Evolutionary conservation across 2,797 vertebrate genomes (phyloP).

Genomic region (Chaenodraco wilsoni): DNA sequence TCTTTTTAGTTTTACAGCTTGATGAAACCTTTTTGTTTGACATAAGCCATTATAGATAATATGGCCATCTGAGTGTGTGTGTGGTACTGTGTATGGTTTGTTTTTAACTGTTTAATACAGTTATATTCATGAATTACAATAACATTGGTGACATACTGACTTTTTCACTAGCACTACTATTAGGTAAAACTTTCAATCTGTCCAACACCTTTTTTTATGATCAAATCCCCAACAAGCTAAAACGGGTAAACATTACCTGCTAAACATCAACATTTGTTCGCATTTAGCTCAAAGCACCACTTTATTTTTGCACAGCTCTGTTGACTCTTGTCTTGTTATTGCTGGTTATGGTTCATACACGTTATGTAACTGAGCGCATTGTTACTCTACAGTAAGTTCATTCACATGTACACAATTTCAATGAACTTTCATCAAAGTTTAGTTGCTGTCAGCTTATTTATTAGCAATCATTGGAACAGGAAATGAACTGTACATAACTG

Average conservation of each 20-base stretch:
- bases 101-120: too few species aligned
- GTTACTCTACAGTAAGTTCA: neutral
- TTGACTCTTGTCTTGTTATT: neutral
- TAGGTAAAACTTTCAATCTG: neutral
- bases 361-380: conserved; percentile 12
- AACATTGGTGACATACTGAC: neutral
- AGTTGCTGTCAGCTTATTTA: neutral
- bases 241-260: neutral
- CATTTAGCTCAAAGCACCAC: neutral
- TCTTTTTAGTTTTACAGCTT: too few species aligned
- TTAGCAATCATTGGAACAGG: conserved; percentile 6
- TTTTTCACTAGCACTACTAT: neutral
- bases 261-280: neutral
- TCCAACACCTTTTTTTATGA: neutral
- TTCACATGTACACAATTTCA: conserved; percentile 15
- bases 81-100: too few species aligned
- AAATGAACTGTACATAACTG: neutral
- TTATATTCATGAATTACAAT: neutral
- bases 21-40: too few species aligned
- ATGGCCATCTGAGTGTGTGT: too few species aligned
- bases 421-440: neutral
- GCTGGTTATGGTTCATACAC: conserved; percentile 7
- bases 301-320: neutral
- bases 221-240: neutral
- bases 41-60: too few species aligned